Conservation (phyloP, 1,140 invertebrate genomes). For the Sinella curviseta region DNA sequence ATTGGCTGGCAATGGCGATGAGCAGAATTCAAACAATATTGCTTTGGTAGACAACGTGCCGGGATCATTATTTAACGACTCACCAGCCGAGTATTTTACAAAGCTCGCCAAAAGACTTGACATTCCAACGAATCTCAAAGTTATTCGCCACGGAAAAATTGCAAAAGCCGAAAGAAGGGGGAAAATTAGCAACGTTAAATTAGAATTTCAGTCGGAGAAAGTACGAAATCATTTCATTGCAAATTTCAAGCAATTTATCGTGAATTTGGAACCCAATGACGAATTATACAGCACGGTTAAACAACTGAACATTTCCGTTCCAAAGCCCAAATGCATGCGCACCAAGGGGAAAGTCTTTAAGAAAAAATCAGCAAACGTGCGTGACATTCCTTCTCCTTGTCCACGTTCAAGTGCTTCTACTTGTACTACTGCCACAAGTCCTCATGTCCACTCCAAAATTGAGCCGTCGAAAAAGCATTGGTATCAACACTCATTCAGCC, state of each 20-base stretch:
- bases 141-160: background rate
- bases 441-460: background rate
- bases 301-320: background rate
- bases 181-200: background rate
- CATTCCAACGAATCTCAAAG: background rate
- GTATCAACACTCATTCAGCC: background rate
- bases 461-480: background rate
- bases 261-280: background rate
- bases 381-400: too few relatives aligned
- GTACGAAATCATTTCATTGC: background rate
- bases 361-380: background rate
- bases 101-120: background rate
- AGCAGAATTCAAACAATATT: background rate
- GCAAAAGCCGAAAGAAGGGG: background rate
- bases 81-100: background rate
- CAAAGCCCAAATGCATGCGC: background rate
- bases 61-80: background rate
- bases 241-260: background rate
- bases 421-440: too few relatives aligned
- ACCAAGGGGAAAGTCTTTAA: background rate
- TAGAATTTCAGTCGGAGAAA: background rate
- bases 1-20: background rate
- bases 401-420: too few relatives aligned
- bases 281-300: background rate
- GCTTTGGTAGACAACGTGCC: background rate